phyloP scores from a whole-genome alignment of 1,140 invertebrate species.

The Saccostrea echinata region DNA sequence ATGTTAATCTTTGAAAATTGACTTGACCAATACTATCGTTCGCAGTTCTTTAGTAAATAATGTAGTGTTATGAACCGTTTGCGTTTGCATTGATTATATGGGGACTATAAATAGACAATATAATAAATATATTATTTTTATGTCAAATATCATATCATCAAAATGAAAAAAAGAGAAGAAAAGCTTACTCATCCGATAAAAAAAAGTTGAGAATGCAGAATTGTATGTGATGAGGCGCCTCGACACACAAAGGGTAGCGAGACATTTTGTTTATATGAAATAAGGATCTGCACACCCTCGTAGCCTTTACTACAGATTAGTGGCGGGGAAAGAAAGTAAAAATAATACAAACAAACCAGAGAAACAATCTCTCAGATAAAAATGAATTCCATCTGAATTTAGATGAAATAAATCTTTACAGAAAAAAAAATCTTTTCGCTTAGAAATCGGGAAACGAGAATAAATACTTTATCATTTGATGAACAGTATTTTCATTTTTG shows the following conservation, averaged over 20 bases:
- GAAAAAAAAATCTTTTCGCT: neutral
- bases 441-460: neutral
- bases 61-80: no score
- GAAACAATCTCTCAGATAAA: neutral
- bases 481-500: neutral
- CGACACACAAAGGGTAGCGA: neutral
- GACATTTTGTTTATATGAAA: conserved; percentile 12
- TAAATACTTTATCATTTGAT: neutral
- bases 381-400: neutral
- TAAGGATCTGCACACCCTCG: neutral
- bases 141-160: neutral
- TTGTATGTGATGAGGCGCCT: neutral
- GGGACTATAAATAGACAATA: no score
- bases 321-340: neutral
- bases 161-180: neutral
- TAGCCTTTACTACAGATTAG: neutral
- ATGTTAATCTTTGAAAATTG: no score
- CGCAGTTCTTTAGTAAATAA: no score
- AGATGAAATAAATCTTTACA: neutral
- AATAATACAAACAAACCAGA: neutral
- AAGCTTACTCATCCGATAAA: neutral
- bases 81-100: no score
- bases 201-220: conserved; percentile 12
- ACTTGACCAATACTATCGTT: no score
- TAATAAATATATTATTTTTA: no score